Base-by-base conservation (phyloP, 2,797 vertebrate species). In the Rhabdophis nuchalis region DNA sequence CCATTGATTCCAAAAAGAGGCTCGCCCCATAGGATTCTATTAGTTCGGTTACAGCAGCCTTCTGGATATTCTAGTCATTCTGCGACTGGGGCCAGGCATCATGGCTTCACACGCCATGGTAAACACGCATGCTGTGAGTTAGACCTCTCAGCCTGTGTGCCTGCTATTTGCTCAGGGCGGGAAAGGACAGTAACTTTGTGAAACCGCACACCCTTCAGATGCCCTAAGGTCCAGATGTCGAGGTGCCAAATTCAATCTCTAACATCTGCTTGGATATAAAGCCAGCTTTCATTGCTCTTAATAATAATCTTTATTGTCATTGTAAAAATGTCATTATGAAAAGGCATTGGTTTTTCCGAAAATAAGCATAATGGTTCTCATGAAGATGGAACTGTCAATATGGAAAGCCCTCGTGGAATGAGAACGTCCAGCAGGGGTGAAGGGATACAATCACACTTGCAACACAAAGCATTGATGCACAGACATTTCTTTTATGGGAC, bases 401-500 rank as follows among this genome's bases (percentile, higher is more conserved):
- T 41, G 16, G 5, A 52, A 36, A n/a, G 57, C 11, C 85, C 85
- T n/a, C 4, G 27, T 87, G 23, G 85, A 32, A 85, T 25, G 12
- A 53, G 18, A 64, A 7, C 8, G 60, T 82, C 58, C 61, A 72
- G 8, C 50, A 29, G 50, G 58, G 46, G 60, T 54, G 53, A 14
- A 7, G 25, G 64, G n/a, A 85, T 23, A 53, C n/a, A 29, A 61
- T 72, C 60, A 77, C 11, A 86, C 27, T 50, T n/a, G 46, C n/a
- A 88, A 10, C 56, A 20, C 27, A 85, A 68, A 32, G 88, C 23
- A 13, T 61, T 87, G 32, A 50, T 10, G 56, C 61, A 85, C 92
- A 57, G 7, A 20, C n/a, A 93, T 93, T 72, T 93, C 27, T 89
- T 56, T 86, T 93, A 58, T 90, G 91, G 8, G 88, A 68, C 94